Percentiles rank a stretch among this genome's conserved stretches.
These are phyloP conservation scores for Aphelinus atriplicis DNA, from an alignment of 1,140 invertebrate species.

Conservation along the genomic window DNA sequence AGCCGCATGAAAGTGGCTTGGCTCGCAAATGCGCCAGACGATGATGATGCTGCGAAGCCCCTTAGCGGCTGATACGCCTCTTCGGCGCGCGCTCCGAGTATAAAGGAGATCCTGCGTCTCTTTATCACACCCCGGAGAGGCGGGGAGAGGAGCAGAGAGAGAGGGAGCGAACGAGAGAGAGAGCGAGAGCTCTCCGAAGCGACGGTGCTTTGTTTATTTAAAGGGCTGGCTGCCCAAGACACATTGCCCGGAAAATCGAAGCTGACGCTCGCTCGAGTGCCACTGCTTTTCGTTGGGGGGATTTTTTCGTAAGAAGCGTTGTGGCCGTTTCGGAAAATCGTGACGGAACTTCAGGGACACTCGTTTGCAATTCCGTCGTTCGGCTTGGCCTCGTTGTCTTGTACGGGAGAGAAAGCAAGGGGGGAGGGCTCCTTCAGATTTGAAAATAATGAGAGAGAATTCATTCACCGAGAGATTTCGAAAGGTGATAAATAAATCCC, in stretches of 20 bases:
- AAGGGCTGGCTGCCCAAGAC: background rate
- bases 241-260: background rate
- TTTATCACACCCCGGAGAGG: background rate
- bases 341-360: too few relatives aligned
- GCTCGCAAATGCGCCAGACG: background rate
- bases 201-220: slow-evolving; percentile 3
- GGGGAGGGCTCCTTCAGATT: too few relatives aligned
- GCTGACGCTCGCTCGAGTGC: background rate
- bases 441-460: too few relatives aligned
- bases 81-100: background rate
- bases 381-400: too few relatives aligned
- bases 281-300: background rate
- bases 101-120: background rate
- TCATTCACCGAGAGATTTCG: background rate
- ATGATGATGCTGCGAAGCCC: too few relatives aligned
- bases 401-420: too few relatives aligned
- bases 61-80: too few relatives aligned
- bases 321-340: too few relatives aligned
- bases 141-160: background rate
- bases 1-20: background rate
- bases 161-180: background rate
- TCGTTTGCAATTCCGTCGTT: too few relatives aligned
- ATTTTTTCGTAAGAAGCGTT: too few relatives aligned
- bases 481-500: background rate
- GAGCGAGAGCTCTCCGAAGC: background rate